A percentile compares a stretch with the other conserved stretches of the same genome.
Evolutionary conservation across 1,140 invertebrate genomes (phyloP).

Genomic region (roundworm (Caenorhabditis elegans)): DNA sequence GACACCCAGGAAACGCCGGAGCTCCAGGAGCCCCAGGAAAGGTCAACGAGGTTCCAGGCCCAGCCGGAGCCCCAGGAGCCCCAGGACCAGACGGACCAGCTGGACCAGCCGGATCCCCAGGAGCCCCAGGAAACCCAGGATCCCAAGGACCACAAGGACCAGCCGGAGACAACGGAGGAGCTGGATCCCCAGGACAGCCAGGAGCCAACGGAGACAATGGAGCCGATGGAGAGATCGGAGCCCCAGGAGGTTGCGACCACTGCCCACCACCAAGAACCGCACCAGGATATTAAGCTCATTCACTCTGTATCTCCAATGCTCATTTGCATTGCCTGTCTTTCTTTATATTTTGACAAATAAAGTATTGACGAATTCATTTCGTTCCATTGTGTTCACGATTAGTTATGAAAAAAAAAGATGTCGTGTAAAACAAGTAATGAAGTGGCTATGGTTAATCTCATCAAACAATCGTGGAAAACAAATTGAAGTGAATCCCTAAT

Average conservation of each 20-base stretch:
- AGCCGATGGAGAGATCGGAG: slow-evolving; percentile 45
- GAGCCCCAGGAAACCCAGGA: slow-evolving; percentile 40
- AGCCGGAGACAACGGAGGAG: slow-evolving; percentile 38
- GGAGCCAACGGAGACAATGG: slow-evolving; percentile 40
- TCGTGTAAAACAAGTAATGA: neutral
- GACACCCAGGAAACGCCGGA: slow-evolving; percentile 43
- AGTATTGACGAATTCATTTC: neutral
- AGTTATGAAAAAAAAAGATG: neutral
- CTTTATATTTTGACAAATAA: slow-evolving; percentile 1
- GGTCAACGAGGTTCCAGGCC: slow-evolving; percentile 31
- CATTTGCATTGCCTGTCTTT: neutral
- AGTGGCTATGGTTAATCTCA: neutral
- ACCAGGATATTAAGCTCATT: slow-evolving; percentile 40
- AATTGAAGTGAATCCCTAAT: neutral
- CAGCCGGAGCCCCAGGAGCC: slow-evolving; percentile 39
- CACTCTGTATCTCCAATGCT: neutral
- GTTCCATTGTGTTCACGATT: neutral
- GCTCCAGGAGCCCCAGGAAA: slow-evolving; percentile 41
- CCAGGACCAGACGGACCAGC: slow-evolving; percentile 39
- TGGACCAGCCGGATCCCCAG: slow-evolving; percentile 35
- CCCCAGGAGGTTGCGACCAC: slow-evolving; percentile 41
- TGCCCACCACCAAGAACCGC: slow-evolving; percentile 43
- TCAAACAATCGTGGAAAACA: neutral
- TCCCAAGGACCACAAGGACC: slow-evolving; percentile 40
- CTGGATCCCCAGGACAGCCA: slow-evolving; percentile 36